Conservation (phyloP, 2,888 invertebrate species). For the Suillia variegata region DNA sequence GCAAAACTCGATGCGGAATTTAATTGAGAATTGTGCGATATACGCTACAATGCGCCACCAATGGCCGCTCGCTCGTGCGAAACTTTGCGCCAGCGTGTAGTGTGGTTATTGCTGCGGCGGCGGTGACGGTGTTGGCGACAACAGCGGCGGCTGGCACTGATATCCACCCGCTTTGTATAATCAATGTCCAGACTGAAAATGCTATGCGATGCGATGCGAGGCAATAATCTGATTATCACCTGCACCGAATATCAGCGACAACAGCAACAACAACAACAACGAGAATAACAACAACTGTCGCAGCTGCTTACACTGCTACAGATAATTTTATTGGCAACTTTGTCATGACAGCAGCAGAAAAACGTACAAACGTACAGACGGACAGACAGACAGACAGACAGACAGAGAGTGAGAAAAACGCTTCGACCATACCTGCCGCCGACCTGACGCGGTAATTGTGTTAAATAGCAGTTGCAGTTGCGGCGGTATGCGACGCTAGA, state of each 20-base stretch:
- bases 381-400: no score
- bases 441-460: conserved; percentile 16
- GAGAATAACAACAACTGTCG: background rate
- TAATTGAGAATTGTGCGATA: background rate
- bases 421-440: background rate
- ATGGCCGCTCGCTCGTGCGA: no score
- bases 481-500: background rate
- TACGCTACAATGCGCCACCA: background rate
- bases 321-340: background rate
- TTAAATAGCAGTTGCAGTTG: conserved; percentile 14
- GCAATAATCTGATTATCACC: conserved; percentile 26
- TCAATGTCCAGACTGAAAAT: no score
- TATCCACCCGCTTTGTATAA: background rate
- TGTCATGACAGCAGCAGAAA: no score
- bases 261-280: no score
- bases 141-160: no score
- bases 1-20: conserved; percentile 1
- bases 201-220: no score
- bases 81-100: background rate
- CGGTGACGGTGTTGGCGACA: background rate
- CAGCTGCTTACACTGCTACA: background rate
- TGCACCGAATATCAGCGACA: conserved; percentile 26
- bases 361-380: no score
- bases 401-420: no score
- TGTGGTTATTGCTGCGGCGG: background rate